phyloP scores from a whole-genome alignment of 2,113 vertebrate species.

The Melanerpes formicivorus region DNA sequence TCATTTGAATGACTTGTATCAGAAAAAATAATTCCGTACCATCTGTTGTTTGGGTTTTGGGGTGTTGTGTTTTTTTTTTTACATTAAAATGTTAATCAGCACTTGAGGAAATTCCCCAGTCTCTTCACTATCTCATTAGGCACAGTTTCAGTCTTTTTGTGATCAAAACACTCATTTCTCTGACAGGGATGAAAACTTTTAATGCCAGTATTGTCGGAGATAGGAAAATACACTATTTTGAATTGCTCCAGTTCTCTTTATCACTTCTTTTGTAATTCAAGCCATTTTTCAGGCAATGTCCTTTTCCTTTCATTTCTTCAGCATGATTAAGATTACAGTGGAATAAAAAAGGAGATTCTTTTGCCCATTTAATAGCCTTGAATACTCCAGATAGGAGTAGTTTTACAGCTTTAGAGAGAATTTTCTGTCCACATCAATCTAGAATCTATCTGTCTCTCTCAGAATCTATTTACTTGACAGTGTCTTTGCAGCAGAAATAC shows the following conservation, averaged over 20 bases:
- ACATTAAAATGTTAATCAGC: conserved; percentile 64
- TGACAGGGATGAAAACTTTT: neutral
- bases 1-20: conserved; percentile 18
- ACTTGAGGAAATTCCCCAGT: conserved; percentile 48
- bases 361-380: neutral
- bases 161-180: conserved; percentile 17
- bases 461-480: neutral
- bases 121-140: conserved; percentile 42
- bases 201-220: neutral
- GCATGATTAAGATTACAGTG: conserved; percentile 11
- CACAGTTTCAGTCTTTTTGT: conserved; percentile 13
- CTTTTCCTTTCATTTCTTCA: conserved; percentile 27
- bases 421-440: neutral
- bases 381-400: neutral
- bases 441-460: neutral
- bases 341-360: conserved; percentile 28
- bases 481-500: neutral
- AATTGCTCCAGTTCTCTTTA: neutral
- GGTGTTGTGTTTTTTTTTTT: neutral
- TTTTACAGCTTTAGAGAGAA: neutral
- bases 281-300: neutral
- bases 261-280: neutral
- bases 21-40: conserved; percentile 59
- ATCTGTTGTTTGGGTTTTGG: conserved; percentile 69
- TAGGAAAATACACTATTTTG: neutral